Percentiles rank a stretch among this genome's conserved stretches.
phyloP scores from a whole-genome alignment of 1,140 invertebrate species.

The Heliconius hewitsoni region DNA sequence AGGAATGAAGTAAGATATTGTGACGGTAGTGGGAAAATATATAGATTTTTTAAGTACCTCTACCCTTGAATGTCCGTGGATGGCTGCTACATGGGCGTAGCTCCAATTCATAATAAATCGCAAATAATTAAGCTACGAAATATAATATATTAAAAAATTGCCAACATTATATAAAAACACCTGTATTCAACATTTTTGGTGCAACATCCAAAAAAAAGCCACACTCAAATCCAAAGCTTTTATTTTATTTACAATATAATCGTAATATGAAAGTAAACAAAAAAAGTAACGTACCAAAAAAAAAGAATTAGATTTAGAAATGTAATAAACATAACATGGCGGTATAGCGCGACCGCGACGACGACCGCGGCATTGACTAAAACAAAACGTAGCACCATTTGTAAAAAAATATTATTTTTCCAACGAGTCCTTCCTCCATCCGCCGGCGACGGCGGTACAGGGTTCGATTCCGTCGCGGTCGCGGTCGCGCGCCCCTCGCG shows the following conservation, averaged over 20 bases:
- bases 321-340: conserved; percentile 58
- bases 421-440: conserved; percentile 44
- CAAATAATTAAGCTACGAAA: too few species aligned
- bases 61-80: too few species aligned
- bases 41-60: too few species aligned
- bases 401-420: conserved; percentile 74
- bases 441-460: neutral
- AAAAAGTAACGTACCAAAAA: conserved; percentile 74
- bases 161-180: too few species aligned
- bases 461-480: conserved; percentile 14
- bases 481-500: neutral
- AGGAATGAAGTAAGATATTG: too few species aligned
- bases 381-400: conserved; percentile 79
- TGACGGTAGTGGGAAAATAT: too few species aligned
- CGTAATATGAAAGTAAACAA: conserved; percentile 80
- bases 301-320: conserved; percentile 63
- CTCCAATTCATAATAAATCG: too few species aligned
- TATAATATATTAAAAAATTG: too few species aligned
- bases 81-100: too few species aligned
- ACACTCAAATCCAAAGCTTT: conserved; percentile 78
- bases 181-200: too few species aligned
- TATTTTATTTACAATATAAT: conserved; percentile 80
- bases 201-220: conserved; percentile 40
- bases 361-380: conserved; percentile 55
- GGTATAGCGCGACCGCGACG: conserved; percentile 12